A percentile compares a stretch with the other conserved stretches of the same genome.
Conservation (phyloP, 2,888 invertebrate species). For the Brachylomia viminalis region DNA sequence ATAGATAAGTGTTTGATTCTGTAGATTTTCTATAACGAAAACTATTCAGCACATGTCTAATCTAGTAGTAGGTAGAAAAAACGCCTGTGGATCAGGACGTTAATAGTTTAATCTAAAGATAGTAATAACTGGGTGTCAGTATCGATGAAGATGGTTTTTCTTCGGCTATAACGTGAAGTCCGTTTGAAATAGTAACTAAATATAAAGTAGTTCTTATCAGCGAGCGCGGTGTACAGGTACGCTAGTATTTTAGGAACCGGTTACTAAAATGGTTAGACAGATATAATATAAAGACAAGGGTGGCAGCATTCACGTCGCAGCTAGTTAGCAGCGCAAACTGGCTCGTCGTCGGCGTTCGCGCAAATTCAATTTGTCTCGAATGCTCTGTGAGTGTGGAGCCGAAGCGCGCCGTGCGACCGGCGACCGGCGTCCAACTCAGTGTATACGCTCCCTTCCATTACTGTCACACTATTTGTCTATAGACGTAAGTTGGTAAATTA, state of each 20-base stretch:
- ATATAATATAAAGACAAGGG: conserved; percentile 83
- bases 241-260: conserved; percentile 56
- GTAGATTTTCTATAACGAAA: too few species aligned
- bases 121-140: background rate
- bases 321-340: conserved; percentile 89
- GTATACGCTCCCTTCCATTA: conserved; percentile 70
- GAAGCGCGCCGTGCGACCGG: conserved; percentile 60
- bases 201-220: conserved; percentile 34
- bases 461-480: conserved; percentile 68
- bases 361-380: conserved; percentile 89
- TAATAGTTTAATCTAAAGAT: background rate
- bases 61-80: background rate
- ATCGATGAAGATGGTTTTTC: background rate
- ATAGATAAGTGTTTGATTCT: background rate
- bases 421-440: conserved; percentile 61
- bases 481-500: conserved; percentile 65
- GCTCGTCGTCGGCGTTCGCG: conserved; percentile 86
- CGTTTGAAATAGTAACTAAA: conserved; percentile 19
- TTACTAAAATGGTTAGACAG: conserved; percentile 76
- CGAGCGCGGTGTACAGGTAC: conserved; percentile 58
- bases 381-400: conserved; percentile 75
- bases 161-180: conserved; percentile 15
- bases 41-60: background rate
- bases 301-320: conserved; percentile 85
- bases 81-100: too few species aligned